These are phyloP conservation scores for Bergia sp. DNA, from an alignment of 92 coral and sea anemone genomes.

Conservation along the genomic window DNA sequence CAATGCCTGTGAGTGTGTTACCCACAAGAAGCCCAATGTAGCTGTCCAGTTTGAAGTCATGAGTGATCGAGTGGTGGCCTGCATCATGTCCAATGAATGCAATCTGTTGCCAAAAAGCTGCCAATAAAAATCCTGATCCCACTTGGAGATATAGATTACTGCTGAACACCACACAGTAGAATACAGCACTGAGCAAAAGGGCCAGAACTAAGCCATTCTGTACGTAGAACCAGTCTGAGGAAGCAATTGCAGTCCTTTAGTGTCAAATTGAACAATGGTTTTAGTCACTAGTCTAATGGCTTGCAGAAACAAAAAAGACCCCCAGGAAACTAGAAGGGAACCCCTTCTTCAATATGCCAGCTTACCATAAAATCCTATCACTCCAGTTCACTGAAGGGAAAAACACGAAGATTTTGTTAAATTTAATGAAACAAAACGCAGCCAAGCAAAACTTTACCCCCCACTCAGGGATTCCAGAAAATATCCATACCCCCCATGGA, in stretches of 20 bases:
- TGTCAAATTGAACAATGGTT: neutral
- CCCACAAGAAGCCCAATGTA: slow-evolving; percentile 87
- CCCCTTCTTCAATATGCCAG: no score
- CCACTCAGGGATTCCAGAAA: no score
- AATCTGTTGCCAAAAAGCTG: slow-evolving; percentile 94
- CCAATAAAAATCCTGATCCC: slow-evolving; percentile 77
- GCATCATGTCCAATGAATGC: slow-evolving; percentile 97
- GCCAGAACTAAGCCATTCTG: slow-evolving; percentile 58
- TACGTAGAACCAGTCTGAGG: slow-evolving; percentile 83
- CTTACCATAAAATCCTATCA: no score
- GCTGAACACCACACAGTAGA: slow-evolving; percentile 86
- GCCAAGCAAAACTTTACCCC: no score
- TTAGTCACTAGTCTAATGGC: neutral
- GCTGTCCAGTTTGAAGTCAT: slow-evolving; percentile 71
- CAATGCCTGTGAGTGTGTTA: slow-evolving; percentile 82
- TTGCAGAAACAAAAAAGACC: neutral
- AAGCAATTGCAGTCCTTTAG: neutral
- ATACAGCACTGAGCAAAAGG: slow-evolving; percentile 57
- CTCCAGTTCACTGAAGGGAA: no score
- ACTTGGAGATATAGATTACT: slow-evolving; percentile 64
- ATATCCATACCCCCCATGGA: no score
- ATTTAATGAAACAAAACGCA: no score
- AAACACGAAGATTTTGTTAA: no score
- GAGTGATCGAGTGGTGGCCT: slow-evolving; percentile 91
- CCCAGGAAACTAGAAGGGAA: no score